These are phyloP conservation scores for Eugnorisma glareosa DNA, from an alignment of 2,888 invertebrate species.

Conservation along the genomic window DNA sequence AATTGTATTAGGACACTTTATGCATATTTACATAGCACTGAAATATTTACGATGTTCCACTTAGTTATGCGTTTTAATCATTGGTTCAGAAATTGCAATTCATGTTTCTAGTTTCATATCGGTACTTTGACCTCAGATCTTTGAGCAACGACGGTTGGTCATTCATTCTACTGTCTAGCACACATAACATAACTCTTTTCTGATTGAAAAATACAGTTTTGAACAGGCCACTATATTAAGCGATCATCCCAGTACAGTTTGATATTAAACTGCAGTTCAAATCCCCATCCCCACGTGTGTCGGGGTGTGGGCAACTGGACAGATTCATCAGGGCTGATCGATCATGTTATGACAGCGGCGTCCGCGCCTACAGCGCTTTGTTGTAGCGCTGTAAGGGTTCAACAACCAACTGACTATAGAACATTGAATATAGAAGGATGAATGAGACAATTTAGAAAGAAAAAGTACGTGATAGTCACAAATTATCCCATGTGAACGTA, in stretches of 20 bases:
- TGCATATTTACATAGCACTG: neutral
- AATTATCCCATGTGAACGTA: neutral
- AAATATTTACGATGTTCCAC: neutral
- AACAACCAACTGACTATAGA: constrained; percentile 12
- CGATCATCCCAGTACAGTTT: constrained; percentile 13
- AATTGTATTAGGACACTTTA: neutral
- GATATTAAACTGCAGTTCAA: constrained; percentile 37
- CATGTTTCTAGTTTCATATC: neutral
- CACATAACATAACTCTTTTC: neutral
- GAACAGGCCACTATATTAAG: neutral
- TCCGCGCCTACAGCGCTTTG: constrained; percentile 69
- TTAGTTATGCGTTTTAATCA: neutral
- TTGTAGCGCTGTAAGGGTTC: constrained; percentile 70
- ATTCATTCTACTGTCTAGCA: neutral
- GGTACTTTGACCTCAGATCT: neutral
- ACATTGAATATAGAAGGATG: constrained; percentile 29
- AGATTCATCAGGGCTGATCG: constrained; percentile 80
- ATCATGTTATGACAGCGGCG: constrained; percentile 83
- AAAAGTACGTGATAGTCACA: neutral
- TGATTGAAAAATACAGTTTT: neutral
- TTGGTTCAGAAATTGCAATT: neutral
- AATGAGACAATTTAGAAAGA: constrained; percentile 16
- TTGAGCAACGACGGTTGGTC: too few species aligned
- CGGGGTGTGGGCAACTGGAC: constrained; percentile 56
- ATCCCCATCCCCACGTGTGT: constrained; percentile 1